Evolutionary conservation across 2,797 vertebrate genomes (phyloP).

Genomic region (Staurois parvus): DNA sequence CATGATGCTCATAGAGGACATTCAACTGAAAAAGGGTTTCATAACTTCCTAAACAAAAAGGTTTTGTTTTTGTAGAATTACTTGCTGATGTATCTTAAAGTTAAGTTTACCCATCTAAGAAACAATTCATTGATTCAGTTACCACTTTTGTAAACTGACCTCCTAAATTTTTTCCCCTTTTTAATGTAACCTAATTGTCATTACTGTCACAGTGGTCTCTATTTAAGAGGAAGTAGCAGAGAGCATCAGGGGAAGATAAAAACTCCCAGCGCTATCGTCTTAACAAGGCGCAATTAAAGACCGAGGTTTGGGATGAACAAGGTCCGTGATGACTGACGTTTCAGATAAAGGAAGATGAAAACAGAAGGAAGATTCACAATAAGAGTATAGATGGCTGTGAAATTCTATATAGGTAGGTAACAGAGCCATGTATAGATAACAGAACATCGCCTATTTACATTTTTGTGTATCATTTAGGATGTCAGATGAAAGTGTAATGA

Average conservation of each 20-base stretch:
- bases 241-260: constrained; percentile 28
- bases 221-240: not conserved
- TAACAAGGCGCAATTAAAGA: constrained; percentile 49
- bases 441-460: constrained; percentile 19
- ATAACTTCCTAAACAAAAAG: constrained; percentile 18
- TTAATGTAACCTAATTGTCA: constrained; percentile 20
- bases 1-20: no score
- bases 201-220: constrained; percentile 5
- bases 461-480: constrained; percentile 46
- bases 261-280: constrained; percentile 29
- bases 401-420: not conserved
- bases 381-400: constrained; percentile 19
- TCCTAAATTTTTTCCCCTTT: not conserved
- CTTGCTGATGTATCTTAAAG: not conserved
- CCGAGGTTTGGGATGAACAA: constrained; percentile 56
- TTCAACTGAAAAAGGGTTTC: not conserved
- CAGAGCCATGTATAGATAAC: not conserved
- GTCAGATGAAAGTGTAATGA: constrained; percentile 56
- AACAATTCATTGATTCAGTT: not conserved
- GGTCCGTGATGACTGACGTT: constrained; percentile 44
- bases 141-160: not conserved
- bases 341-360: constrained; percentile 50
- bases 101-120: not conserved
- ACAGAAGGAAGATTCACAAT: constrained; percentile 54
- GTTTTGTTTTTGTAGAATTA: not conserved